Base-by-base conservation (phyloP, 2,888 invertebrate species). In the Metopia argyrocephala region DNA sequence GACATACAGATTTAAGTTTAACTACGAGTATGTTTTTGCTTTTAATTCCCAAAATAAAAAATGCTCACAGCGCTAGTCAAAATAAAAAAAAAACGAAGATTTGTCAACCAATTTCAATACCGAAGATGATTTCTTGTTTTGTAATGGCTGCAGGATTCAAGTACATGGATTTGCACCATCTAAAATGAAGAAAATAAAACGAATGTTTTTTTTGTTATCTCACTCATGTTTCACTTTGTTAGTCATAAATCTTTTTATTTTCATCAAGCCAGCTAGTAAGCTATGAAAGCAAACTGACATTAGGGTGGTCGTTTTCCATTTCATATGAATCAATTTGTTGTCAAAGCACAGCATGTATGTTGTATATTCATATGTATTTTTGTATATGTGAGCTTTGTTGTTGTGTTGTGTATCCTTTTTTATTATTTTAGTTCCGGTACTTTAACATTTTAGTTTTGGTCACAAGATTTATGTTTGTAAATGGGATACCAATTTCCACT, bases 341-440 rank as follows among this genome's bases (percentile, higher is more conserved):
- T 56, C 59, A 74, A 62, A 76, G 45, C 66, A 27, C 74, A 76
- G 76, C 81, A 66, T 81, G 80, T 38, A 12, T 78, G 74, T n/a
- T n/a, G n/a, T n/a, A n/a, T n/a, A n/a, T n/a, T n/a, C n/a, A n/a
- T n/a, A n/a, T n/a, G n/a, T n/a, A n/a, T n/a, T n/a, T n/a, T n/a
- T n/a, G n/a, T n/a, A n/a, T n/a, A n/a, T 69, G 50, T 65, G 50
- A 50, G 82, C 50, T 74, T 66, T 73, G 62, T 54, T 23, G 65
- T 71, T 25, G 56, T 38, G 38, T 2, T 38, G 12, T 38, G 0
- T 38, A 38, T 38, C 38, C 54, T 76, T 68, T 65, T 62, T 68
- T 21, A 23, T 85, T 86, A 84, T 86, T 85, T 88, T 88, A 84
- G 89, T 89, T 88, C 88, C 88, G 88, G 86, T 83, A 66, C 81